Base-by-base conservation (phyloP, 2,113 vertebrate species). In the Lophius piscatorius region DNA sequence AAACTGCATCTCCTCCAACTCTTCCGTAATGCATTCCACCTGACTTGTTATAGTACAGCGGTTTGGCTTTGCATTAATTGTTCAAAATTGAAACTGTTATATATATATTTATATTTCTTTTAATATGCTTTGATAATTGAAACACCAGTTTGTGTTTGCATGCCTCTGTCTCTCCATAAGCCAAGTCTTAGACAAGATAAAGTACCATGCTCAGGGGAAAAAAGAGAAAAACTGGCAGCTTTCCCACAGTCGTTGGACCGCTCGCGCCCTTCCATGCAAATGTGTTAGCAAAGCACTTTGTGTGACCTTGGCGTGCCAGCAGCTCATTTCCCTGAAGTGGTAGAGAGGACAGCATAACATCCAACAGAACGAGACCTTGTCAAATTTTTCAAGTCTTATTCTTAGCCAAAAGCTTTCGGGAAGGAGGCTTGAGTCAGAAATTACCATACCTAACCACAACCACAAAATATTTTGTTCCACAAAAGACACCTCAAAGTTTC, bases 251-350 rank as follows among this genome's bases (percentile, higher is more conserved):
- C 36, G 44, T 70, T 63, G 20, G 44, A 33, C 69, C 70, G 40
- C 64, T 13, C 44, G 48, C 24, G 59, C 35, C 29, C 39, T 42
- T 55, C 49, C 60, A 87, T 90, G 84, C 79, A 91, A 89, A 90
- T 88, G 77, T 61, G 50, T 63, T 29, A 58, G 56, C 62, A 72
- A 70, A 85, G 73, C 63, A 60, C 41, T 56, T 40, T 66, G 73
- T 42, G 63, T 81, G 80, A 88, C 84, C 78, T 85, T 87, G 76
- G 56, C 63, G 72, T 80, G 77, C 62, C 79, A 58, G 73, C 61
- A 61, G 70, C 84, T 81, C 76, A 87, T 90, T 89, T 89, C 80
- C 87, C 83, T 80, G 65, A 78, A 71, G 70, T 49, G 72, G 62
- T 34, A 31, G 59, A 44, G 70, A 59, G 76, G 55, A 70, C 13